These are phyloP conservation scores for Drosophila anomalata DNA, from an alignment of 2,888 invertebrate species.

Conservation along the genomic window DNA sequence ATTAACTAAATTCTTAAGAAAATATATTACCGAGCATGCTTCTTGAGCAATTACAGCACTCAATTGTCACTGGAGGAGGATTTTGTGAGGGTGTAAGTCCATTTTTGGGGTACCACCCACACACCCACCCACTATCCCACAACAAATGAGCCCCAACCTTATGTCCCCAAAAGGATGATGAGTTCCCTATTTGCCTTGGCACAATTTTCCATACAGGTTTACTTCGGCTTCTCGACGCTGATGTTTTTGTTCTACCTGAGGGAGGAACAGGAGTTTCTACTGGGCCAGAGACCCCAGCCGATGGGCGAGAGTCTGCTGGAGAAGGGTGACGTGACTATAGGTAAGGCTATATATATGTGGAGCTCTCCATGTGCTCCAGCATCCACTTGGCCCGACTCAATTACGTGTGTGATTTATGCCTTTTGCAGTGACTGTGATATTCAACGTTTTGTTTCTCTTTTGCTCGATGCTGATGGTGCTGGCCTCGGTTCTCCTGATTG, in stretches of 20 bases:
- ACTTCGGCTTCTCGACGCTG: slow-evolving; percentile 87
- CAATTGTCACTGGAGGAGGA: slow-evolving; percentile 24
- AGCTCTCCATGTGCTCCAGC: background rate
- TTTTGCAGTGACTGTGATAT: slow-evolving; percentile 89
- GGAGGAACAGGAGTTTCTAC: slow-evolving; percentile 88
- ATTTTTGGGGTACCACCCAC: slow-evolving; percentile 2
- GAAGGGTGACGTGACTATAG: slow-evolving; percentile 84
- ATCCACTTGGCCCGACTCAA: slow-evolving; percentile 7
- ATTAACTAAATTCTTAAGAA: slow-evolving; percentile 5
- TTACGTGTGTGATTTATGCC: slow-evolving; percentile 51
- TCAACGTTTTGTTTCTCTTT: slow-evolving; percentile 88
- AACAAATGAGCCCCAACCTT: background rate
- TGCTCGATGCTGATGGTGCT: slow-evolving; percentile 89
- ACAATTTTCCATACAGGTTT: slow-evolving; percentile 85
- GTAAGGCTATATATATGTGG: slow-evolving; percentile 61
- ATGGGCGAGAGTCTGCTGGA: slow-evolving; percentile 86
- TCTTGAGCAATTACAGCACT: slow-evolving; percentile 23
- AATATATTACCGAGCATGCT: slow-evolving; percentile 14
- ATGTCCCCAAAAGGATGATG: slow-evolving; percentile 23
- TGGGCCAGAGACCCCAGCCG: slow-evolving; percentile 86
- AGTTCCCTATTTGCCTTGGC: background rate
- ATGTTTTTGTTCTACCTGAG: slow-evolving; percentile 88
- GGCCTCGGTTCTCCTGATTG: slow-evolving; percentile 87
- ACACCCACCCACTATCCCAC: background rate
- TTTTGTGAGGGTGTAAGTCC: background rate